Conservation (phyloP, 1,140 invertebrate species). For the Apocrypta bakeri region DNA sequence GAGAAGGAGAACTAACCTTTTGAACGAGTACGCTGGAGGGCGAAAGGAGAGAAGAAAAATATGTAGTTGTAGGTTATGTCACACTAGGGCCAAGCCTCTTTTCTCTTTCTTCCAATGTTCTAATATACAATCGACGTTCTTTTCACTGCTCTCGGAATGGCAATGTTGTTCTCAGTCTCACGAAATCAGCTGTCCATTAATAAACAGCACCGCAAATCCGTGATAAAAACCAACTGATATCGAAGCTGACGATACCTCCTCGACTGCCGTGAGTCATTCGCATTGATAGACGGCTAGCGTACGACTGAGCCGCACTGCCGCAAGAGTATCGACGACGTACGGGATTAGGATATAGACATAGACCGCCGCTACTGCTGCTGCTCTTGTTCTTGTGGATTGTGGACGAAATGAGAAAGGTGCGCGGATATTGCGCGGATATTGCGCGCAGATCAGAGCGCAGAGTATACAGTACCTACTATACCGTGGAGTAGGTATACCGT, state of each 20-base stretch:
- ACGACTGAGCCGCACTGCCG: constrained; percentile 10
- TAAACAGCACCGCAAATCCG: neutral
- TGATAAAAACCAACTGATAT: neutral
- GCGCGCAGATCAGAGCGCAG: no score
- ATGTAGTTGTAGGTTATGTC: neutral
- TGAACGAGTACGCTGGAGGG: neutral
- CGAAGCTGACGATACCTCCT: neutral
- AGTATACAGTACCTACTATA: no score
- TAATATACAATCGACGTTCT: neutral
- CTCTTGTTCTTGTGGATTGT: no score
- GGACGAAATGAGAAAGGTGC: no score
- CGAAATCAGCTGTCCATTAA: neutral
- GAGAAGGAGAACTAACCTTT: neutral
- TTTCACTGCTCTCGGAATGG: neutral
- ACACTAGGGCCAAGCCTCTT: neutral
- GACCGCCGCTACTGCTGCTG: no score
- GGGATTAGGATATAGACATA: no score
- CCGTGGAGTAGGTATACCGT: no score
- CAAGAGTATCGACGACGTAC: neutral
- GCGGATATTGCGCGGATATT: no score
- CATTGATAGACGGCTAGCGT: neutral
- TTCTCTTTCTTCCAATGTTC: neutral
- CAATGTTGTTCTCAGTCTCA: neutral
- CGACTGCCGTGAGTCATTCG: neutral
- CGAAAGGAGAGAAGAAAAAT: neutral